These are phyloP conservation scores for Eleginops maclovinus DNA, from an alignment of 2,113 vertebrate genomes.

Conservation along the genomic window DNA sequence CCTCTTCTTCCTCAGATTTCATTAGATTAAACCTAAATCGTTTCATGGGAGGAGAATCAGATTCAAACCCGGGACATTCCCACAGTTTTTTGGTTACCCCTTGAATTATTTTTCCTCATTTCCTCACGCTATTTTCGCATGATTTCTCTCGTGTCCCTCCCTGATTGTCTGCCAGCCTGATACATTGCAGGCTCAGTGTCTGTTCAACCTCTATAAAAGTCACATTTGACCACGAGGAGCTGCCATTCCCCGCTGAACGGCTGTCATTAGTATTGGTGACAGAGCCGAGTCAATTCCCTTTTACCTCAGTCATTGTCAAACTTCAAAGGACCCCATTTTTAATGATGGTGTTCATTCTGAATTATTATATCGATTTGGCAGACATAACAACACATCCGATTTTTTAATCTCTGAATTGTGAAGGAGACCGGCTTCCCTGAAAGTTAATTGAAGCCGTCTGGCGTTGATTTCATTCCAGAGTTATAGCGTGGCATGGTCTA, in stretches of 20 bases:
- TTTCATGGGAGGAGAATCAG: not conserved
- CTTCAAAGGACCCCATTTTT: slow-evolving; percentile 25
- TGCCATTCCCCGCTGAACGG: slow-evolving; percentile 2
- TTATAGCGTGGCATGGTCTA: slow-evolving; percentile 17
- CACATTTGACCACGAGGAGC: not conserved
- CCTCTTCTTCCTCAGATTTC: slow-evolving; percentile 18
- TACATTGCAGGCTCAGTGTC: not conserved
- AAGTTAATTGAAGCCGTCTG: slow-evolving; percentile 58
- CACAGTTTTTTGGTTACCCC: not conserved
- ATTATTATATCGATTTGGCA: slow-evolving; percentile 36
- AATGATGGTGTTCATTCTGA: slow-evolving; percentile 19
- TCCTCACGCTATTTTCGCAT: not conserved
- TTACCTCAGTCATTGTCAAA: slow-evolving; percentile 21
- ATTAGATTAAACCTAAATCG: slow-evolving; percentile 38
- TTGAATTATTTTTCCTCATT: not conserved
- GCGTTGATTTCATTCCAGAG: slow-evolving; percentile 52
- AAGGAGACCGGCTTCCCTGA: slow-evolving; percentile 46
- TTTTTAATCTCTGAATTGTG: slow-evolving; percentile 23
- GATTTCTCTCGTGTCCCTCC: not conserved
- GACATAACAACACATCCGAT: slow-evolving; percentile 21
- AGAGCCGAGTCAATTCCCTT: slow-evolving; percentile 16
- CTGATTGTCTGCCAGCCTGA: slow-evolving; percentile 1
- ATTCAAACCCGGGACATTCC: not conserved
- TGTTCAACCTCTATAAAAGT: slow-evolving; percentile 6
- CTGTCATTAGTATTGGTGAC: slow-evolving; percentile 18